Percentiles rank a stretch among this genome's conserved stretches.
phyloP scores from a whole-genome alignment of 2,113 vertebrate genomes.

The Copsychus sechellarum region DNA sequence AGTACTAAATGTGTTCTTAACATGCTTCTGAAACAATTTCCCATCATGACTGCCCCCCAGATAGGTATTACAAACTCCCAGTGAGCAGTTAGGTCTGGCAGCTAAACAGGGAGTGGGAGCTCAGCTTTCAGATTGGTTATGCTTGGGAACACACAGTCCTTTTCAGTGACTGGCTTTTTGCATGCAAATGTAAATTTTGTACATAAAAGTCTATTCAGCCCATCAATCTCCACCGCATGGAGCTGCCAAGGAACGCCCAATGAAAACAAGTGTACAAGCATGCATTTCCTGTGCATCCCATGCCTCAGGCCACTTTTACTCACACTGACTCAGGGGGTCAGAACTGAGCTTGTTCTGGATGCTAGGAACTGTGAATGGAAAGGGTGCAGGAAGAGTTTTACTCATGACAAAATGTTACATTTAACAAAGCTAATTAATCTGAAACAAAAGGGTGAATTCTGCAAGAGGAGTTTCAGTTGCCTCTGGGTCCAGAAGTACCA shows the following conservation, averaged over 20 bases:
- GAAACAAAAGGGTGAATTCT: neutral
- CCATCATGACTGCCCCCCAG: neutral
- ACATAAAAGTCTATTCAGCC: slow-evolving; percentile 64
- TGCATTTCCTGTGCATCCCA: slow-evolving; percentile 64
- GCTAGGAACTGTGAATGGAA: slow-evolving; percentile 40
- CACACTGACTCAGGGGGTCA: slow-evolving; percentile 49
- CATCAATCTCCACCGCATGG: neutral
- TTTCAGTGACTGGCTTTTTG: slow-evolving; percentile 50
- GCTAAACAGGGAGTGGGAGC: neutral
- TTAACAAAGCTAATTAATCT: neutral
- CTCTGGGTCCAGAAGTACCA: neutral
- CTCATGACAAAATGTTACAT: neutral
- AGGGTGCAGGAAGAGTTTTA: slow-evolving; percentile 37
- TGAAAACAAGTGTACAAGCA: slow-evolving; percentile 55
- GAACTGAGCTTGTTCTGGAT: slow-evolving; percentile 50
- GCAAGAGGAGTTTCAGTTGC: neutral
- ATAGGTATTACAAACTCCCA: neutral
- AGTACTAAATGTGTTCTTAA: neutral
- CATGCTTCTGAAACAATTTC: neutral
- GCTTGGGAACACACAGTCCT: slow-evolving; percentile 48
- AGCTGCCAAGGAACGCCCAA: slow-evolving; percentile 55
- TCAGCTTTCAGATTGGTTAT: neutral
- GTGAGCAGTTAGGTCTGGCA: neutral
- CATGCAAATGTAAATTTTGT: slow-evolving; percentile 66
- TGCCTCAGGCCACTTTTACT: slow-evolving; percentile 37